Evolutionary conservation across 2,797 vertebrate species (phyloP).

Genomic region (Alauda arvensis): DNA sequence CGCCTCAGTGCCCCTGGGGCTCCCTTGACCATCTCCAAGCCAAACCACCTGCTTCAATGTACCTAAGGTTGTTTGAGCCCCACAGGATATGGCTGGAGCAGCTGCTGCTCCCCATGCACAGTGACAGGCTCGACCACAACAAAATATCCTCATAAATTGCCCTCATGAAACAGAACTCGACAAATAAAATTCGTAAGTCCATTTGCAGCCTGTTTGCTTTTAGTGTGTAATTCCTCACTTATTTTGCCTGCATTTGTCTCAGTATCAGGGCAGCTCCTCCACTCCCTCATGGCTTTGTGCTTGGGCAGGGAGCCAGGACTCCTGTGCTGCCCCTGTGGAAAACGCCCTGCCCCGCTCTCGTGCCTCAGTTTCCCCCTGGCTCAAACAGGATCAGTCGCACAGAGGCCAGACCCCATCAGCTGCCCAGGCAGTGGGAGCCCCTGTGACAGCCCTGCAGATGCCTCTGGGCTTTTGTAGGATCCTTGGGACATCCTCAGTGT

Average conservation of each 20-base stretch:
- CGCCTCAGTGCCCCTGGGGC: not conserved
- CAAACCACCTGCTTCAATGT: not conserved
- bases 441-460: not conserved
- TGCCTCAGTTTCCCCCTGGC: not conserved
- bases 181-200: not conserved
- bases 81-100: not conserved
- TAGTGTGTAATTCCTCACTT: not conserved
- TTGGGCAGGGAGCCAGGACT: not conserved
- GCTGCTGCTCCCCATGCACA: not conserved
- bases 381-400: not conserved
- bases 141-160: not conserved
- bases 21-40: not conserved
- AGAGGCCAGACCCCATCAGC: accelerated
- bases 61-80: not conserved
- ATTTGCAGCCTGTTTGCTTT: not conserved
- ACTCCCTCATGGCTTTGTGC: accelerated
- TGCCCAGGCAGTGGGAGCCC: not conserved
- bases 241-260: not conserved
- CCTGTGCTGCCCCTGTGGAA: not conserved
- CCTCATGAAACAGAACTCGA: accelerated
- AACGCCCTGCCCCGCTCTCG: accelerated
- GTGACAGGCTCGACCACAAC: not conserved
- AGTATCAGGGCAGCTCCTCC: not conserved
- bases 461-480: not conserved
- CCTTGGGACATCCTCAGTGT: not conserved